Conservation (phyloP, 2,113 vertebrate genomes). For the Coptodon rendalli region DNA sequence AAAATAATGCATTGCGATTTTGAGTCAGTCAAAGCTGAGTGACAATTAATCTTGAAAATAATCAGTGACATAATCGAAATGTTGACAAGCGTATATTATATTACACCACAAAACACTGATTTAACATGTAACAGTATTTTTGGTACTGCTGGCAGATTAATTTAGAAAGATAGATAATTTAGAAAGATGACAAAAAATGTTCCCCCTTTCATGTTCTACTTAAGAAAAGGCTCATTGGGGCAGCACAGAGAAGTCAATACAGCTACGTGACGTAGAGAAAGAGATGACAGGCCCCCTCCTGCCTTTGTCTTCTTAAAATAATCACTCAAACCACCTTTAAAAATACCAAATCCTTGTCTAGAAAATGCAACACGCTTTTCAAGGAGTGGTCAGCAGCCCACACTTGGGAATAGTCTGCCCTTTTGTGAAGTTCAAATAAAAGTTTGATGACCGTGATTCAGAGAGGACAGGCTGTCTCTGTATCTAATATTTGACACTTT, state of each 20-base stretch:
- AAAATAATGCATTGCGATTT: neutral
- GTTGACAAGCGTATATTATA: neutral
- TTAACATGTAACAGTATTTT: neutral
- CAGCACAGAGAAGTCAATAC: neutral
- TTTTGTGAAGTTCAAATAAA: conserved; percentile 4
- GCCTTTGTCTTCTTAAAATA: neutral
- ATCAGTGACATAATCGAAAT: neutral
- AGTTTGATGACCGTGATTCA: neutral
- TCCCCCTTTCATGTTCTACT: neutral
- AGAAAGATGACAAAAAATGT: neutral
- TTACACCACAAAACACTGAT: neutral
- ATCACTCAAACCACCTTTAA: neutral
- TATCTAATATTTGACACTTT: neutral
- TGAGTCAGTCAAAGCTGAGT: neutral
- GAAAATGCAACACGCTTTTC: neutral
- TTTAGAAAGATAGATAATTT: neutral
- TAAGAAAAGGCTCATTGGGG: neutral
- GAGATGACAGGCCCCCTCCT: neutral
- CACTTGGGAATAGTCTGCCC: neutral
- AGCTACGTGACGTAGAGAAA: neutral
- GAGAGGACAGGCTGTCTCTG: neutral
- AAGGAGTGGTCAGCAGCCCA: neutral
- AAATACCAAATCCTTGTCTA: neutral
- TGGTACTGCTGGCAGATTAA: neutral
- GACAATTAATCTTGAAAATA: neutral